These are phyloP conservation scores for Gymnodraco acuticeps DNA, from an alignment of 2,797 vertebrate genomes.

Conservation along the genomic window DNA sequence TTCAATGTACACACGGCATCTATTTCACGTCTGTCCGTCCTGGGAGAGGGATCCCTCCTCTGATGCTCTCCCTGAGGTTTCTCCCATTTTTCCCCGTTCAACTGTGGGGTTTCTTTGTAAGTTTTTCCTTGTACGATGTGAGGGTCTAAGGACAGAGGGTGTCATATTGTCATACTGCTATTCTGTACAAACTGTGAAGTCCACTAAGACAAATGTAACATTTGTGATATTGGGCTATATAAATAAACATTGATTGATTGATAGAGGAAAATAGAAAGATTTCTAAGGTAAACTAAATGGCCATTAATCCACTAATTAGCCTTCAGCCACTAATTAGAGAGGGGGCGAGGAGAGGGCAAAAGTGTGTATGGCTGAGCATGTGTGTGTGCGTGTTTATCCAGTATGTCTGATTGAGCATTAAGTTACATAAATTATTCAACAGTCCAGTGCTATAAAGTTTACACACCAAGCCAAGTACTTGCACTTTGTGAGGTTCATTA, in stretches of 20 bases:
- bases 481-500: constrained; percentile 2
- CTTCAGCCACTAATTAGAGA: constrained; percentile 90
- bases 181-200: no score
- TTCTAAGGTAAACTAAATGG: constrained; percentile 84
- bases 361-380: constrained; percentile 79
- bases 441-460: constrained; percentile 39
- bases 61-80: no score
- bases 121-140: no score
- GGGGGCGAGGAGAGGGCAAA: constrained; percentile 87
- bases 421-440: constrained; percentile 67
- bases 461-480: constrained; percentile 27
- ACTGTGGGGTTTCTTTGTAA: no score
- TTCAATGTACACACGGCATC: no score
- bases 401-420: constrained; percentile 47
- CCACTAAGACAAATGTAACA: no score
- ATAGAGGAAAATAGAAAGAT: constrained; percentile 42
- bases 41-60: no score
- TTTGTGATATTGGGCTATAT: no score
- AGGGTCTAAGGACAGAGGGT: no score
- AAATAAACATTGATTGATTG: not conserved
- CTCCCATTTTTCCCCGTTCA: no score
- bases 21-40: no score
- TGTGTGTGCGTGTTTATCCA: not conserved
- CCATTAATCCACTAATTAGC: constrained; percentile 93
- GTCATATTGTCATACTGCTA: no score